Conservation (phyloP, 2,797 vertebrate genomes). For the Iguana delicatissima region DNA sequence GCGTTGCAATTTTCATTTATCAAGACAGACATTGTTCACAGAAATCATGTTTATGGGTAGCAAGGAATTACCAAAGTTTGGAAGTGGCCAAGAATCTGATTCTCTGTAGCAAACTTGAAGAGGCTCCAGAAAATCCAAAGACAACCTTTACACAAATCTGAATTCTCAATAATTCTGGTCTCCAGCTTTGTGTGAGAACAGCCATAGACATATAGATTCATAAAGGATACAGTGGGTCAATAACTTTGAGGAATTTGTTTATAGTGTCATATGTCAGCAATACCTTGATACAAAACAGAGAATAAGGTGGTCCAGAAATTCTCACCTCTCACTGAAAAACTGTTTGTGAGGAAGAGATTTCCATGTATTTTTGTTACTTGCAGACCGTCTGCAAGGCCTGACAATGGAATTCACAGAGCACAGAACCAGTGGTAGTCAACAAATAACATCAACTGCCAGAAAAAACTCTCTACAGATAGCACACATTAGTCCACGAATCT, state of each 20-base stretch:
- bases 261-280: not conserved
- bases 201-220: not conserved
- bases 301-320: not conserved
- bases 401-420: not conserved
- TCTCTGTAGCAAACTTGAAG: not conserved
- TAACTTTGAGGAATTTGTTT: not conserved
- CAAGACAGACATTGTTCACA: not conserved
- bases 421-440: not conserved
- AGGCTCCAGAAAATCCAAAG: not conserved
- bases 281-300: not conserved
- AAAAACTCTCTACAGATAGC: not conserved
- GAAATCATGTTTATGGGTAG: not conserved
- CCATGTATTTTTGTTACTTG: not conserved
- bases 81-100: not conserved
- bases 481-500: not conserved
- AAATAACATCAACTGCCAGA: not conserved
- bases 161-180: not conserved
- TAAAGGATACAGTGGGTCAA: not conserved
- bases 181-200: not conserved
- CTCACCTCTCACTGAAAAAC: not conserved
- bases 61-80: not conserved
- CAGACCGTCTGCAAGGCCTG: not conserved
- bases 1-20: not conserved
- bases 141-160: not conserved
- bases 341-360: not conserved